Evolutionary conservation across 2,888 invertebrate species (phyloP), one percentile per base, ranked within the genome.

Genomic region (Liopterus haemorrhoidalis): DNA sequence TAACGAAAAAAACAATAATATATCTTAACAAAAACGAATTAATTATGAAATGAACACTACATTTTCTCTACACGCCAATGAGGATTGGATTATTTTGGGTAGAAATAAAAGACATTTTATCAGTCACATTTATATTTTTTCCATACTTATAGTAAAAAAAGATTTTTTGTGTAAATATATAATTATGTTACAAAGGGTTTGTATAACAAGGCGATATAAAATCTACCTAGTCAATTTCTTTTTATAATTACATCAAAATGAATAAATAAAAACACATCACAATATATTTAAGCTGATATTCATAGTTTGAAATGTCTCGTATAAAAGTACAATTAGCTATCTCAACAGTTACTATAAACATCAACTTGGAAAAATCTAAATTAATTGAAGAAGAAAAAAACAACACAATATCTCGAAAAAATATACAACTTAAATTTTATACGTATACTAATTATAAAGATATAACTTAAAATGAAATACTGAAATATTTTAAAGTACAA

Each of bases 61-160:
- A n/a, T n/a, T n/a, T n/a, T n/a, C n/a, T n/a, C n/a, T n/a, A n/a
- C n/a, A n/a, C n/a, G n/a, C n/a, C n/a, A n/a, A n/a, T n/a, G n/a
- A n/a, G n/a, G n/a, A n/a, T n/a, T n/a, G n/a, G n/a, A n/a, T n/a
- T n/a, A n/a, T n/a, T n/a, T n/a, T n/a, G n/a, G n/a, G n/a, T n/a
- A n/a, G n/a, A n/a, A n/a, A n/a, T n/a, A n/a, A n/a, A 28, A 30
- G 43, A 47, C 45, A 52, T 47, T 51, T 49, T 47, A 51, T 53
- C 51, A 53, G 50, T 53, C 53, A 53, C 53, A 53, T 53, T 53
- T 53, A 53, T 8, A 35, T 37, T 51, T 42, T 49, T 50, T 48
- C 48, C 46, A 40, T 50, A 50, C 49, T 45, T 55, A 56, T 53
- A 56, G 55, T 57, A 58, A 57, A 58, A 57, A 58, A 57, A 50